Evolutionary conservation across 2,888 invertebrate genomes (phyloP).

Genomic region (Unio delphinus): DNA sequence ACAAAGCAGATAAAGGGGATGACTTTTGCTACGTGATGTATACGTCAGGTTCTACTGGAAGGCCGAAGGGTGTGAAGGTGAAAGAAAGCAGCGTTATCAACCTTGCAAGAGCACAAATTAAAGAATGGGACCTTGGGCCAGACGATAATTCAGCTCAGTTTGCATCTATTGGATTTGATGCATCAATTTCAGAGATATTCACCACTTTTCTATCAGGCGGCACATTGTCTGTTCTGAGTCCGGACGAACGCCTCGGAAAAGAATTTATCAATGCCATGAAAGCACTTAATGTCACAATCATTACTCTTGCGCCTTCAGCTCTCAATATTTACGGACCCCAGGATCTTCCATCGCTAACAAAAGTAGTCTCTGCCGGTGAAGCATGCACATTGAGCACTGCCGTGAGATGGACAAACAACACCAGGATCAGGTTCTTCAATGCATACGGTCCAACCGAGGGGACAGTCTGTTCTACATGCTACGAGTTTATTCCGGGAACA

Average conservation of each 20-base stretch:
- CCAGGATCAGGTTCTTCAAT: conserved; percentile 81
- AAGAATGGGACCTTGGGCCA: conserved; percentile 82
- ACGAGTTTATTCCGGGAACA: conserved; percentile 74
- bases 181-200: conserved; percentile 91
- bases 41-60: conserved; percentile 91
- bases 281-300: conserved; percentile 73
- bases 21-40: conserved; percentile 77
- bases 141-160: conserved; percentile 87
- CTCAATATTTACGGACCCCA: conserved; percentile 75
- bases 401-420: conserved; percentile 83
- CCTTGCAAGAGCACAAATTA: conserved; percentile 91
- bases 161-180: conserved; percentile 92
- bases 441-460: conserved; percentile 94
- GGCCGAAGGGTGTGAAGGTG: conserved; percentile 88
- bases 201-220: conserved; percentile 84
- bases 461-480: conserved; percentile 91
- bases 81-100: conserved; percentile 80
- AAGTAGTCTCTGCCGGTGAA: conserved; percentile 93
- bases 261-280: conserved; percentile 80
- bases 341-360: conserved; percentile 74
- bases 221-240: conserved; percentile 82
- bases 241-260: conserved; percentile 84
- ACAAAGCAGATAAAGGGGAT: conserved; percentile 4
- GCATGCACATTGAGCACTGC: conserved; percentile 82
- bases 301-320: conserved; percentile 85